These are phyloP conservation scores for Acromyrmex echinatior DNA, from an alignment of 1,140 invertebrate species.

Conservation along the genomic window DNA sequence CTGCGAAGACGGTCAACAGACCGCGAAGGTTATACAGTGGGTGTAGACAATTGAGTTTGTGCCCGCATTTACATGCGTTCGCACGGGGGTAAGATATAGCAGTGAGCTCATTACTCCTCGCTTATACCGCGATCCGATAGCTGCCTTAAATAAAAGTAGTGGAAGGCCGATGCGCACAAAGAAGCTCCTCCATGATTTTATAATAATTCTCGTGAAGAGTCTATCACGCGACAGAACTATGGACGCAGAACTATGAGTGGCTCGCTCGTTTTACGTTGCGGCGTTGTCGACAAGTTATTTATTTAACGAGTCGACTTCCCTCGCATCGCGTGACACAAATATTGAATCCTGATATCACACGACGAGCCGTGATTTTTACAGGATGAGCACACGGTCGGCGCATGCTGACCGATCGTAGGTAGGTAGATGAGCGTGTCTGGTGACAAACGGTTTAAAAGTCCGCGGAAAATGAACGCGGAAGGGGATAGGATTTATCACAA, in stretches of 20 bases:
- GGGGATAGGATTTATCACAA: constrained; percentile 29
- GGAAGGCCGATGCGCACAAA: background rate
- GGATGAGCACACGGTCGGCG: background rate
- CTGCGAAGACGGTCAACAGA: constrained; percentile 58
- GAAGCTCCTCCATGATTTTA: background rate
- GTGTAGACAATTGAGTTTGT: constrained; percentile 70
- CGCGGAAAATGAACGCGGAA: background rate
- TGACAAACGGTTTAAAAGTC: constrained; percentile 23
- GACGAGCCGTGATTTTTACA: constrained; percentile 44
- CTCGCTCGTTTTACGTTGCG: background rate
- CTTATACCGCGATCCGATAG: background rate
- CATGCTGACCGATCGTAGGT: background rate
- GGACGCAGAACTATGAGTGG: background rate
- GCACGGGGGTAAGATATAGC: constrained; percentile 6
- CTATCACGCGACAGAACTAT: background rate
- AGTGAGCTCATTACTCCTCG: constrained; percentile 27
- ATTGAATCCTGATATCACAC: constrained; percentile 46
- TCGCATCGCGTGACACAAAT: constrained; percentile 49
- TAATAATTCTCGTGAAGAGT: constrained; percentile 29
- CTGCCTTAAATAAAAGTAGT: background rate
- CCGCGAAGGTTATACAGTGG: constrained; percentile 60
- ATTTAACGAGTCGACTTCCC: constrained; percentile 45
- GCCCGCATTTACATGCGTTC: constrained; percentile 57
- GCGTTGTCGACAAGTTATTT: constrained; percentile 48
- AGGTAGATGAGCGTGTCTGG: background rate